Evolutionary conservation across 2,797 vertebrate species (phyloP), one percentile per base, ranked within the genome.

Genomic region (Fundulus diaphanus): DNA sequence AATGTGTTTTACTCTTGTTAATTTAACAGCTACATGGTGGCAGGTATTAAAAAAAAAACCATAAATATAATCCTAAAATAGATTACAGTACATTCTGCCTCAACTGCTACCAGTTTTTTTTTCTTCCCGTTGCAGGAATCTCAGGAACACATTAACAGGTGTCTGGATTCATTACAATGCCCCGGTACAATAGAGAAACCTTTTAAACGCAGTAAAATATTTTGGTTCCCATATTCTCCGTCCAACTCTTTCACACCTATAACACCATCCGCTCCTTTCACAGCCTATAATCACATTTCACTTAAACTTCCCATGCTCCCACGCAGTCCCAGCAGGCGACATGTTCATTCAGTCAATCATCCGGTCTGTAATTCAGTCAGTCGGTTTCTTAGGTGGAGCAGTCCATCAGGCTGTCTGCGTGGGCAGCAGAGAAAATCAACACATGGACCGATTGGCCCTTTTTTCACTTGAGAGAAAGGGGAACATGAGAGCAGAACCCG

Each of bases 261-360:
- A 68, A 24, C 13, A 3, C 70, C 57, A 42, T 74, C 61, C 48
- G 8, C 71, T 71, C 65, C 71, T 67, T n/a, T 77, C 8, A 6
- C 35, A 13, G 49, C 74, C 37, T 59, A 76, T 70, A 61, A 51
- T 81, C 80, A 78, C 81, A 15, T 61, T 76, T 70, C 29, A 31
- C 72, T 48, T 70, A 27, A 57, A 70, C 77, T 92, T 92, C 92
- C 90, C 93, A 92, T 90, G 40, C 90, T 71, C 70, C 91, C 90
- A 91, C 90, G 61, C 86, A 8, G 33, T 84, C 90, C 82, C 88
- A 84, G 88, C 88, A 83, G 76, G 88, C 85, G 46, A 24, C 74
- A 5, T 72, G 76, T 88, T 85, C 77, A 81, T 75, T 80, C 81
- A 87, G 85, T 86, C 91, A 82, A 49, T 90, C 87, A 85, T 71